phyloP scores from a whole-genome alignment of 2,888 invertebrate species.

The Ormyrus rosae region DNA sequence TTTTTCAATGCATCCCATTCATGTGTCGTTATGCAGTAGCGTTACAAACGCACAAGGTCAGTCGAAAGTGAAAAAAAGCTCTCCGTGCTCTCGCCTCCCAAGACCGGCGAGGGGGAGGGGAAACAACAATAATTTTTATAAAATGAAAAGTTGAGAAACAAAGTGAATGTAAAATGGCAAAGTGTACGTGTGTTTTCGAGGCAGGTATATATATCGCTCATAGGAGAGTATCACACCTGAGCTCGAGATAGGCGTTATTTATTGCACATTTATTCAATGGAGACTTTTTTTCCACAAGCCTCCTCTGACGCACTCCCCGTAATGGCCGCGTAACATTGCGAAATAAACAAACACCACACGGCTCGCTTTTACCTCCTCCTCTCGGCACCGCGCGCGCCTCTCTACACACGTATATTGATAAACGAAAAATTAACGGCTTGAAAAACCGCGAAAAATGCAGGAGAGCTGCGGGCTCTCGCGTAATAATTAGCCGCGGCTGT shows the following conservation, averaged over 20 bases:
- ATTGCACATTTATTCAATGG: conserved; percentile 57
- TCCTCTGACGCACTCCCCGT: conserved; percentile 32
- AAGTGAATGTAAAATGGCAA: conserved; percentile 55
- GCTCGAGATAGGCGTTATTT: conserved; percentile 54
- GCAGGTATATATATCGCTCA: conserved; percentile 20
- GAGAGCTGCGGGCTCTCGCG: neutral
- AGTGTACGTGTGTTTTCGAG: conserved; percentile 39
- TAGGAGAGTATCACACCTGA: conserved; percentile 42
- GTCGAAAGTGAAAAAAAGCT: conserved; percentile 39
- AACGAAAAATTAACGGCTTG: conserved; percentile 20
- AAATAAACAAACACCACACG: conserved; percentile 35
- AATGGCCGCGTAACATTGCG: conserved; percentile 41
- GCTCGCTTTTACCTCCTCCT: conserved; percentile 1
- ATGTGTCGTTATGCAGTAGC: conserved; percentile 7
- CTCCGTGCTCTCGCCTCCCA: no score
- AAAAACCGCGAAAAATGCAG: neutral
- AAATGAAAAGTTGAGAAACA: conserved; percentile 56
- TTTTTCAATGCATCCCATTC: conserved; percentile 34
- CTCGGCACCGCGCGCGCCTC: no score
- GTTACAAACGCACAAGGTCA: conserved; percentile 43
- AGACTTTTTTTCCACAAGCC: conserved; percentile 50
- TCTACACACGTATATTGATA: neutral
- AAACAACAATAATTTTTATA: conserved; percentile 44
- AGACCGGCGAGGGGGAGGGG: neutral
- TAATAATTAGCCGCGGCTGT: neutral